A percentile compares a stretch with the other conserved stretches of the same genome.
phyloP scores from a whole-genome alignment of 1,140 invertebrate species.

The Rhynchophorus ferrugineus region DNA sequence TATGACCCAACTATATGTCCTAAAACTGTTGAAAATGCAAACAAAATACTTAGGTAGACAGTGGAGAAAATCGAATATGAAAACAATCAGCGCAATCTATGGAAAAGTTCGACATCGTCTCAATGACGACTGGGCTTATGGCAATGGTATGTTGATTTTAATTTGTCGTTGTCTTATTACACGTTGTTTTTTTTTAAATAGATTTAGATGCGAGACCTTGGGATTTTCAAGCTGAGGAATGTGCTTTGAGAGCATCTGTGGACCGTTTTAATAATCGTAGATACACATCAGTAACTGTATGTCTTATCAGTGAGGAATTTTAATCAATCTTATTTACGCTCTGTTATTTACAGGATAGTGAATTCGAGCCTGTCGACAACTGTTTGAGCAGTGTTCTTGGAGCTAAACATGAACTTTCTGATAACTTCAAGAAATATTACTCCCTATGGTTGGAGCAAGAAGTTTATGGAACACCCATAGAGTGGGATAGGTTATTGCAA shows the following conservation, averaged over 20 bases:
- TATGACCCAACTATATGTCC: slow-evolving; percentile 96
- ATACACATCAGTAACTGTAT: slow-evolving; percentile 42
- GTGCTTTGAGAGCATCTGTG: slow-evolving; percentile 83
- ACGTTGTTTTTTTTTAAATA: slow-evolving; percentile 34
- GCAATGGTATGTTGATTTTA: slow-evolving; percentile 63
- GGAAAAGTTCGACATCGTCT: slow-evolving; percentile 90
- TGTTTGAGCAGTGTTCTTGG: slow-evolving; percentile 79
- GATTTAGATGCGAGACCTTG: slow-evolving; percentile 95
- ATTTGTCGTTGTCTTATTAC: slow-evolving; percentile 7
- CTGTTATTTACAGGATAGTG: slow-evolving; percentile 44
- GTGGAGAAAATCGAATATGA: slow-evolving; percentile 99
- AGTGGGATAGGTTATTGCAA: slow-evolving; percentile 60
- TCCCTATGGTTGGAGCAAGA: slow-evolving; percentile 94
- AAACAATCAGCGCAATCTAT: slow-evolving; percentile 98
- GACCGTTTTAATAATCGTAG: slow-evolving; percentile 93
- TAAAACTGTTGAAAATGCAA: slow-evolving; percentile 99
- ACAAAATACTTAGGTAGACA: slow-evolving; percentile 97
- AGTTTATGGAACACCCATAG: slow-evolving; percentile 80
- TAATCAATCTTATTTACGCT: neutral
- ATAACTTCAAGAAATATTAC: slow-evolving; percentile 95
- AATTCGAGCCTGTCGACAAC: slow-evolving; percentile 80
- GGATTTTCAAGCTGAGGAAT: slow-evolving; percentile 99
- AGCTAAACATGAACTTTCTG: slow-evolving; percentile 72
- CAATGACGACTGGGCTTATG: slow-evolving; percentile 99
- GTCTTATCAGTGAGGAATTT: neutral